Evolutionary conservation across 1,140 invertebrate genomes (phyloP).

Genomic region (Caenorhabditis remanei): DNA sequence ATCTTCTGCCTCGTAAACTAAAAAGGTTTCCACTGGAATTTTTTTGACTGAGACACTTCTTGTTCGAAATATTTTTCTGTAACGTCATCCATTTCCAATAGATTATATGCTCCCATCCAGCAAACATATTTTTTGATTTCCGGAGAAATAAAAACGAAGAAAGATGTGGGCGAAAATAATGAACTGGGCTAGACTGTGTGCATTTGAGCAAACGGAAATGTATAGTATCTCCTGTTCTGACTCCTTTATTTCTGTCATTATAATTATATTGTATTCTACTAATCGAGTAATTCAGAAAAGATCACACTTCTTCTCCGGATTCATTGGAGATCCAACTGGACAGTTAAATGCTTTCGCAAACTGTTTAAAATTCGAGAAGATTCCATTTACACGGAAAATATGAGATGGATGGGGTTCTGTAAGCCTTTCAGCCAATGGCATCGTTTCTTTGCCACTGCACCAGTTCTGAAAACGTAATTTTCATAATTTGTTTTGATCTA

Average conservation of each 20-base stretch:
- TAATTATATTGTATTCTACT: not conserved
- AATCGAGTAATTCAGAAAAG: not conserved
- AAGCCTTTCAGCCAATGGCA: not conserved
- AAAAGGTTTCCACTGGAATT: no score
- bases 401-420: slow-evolving; percentile 14
- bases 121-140: not conserved
- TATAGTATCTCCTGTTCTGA: no score
- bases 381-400: slow-evolving; percentile 80
- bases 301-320: slow-evolving; percentile 68
- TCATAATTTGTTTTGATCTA: no score
- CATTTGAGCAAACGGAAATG: no score
- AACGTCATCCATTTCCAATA: not conserved
- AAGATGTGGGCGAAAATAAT: no score
- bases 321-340: slow-evolving; percentile 79
- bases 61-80: not conserved
- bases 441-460: not conserved
- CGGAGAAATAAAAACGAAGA: no score
- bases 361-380: slow-evolving; percentile 80
- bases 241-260: not conserved
- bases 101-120: not conserved
- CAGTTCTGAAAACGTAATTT: not conserved
- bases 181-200: no score
- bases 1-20: no score
- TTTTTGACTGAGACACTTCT: not conserved
- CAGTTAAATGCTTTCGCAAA: slow-evolving; percentile 81